Percentiles rank a stretch among this genome's conserved stretches.
These are phyloP conservation scores for Camponotus fellah DNA, from an alignment of 2,888 invertebrate genomes.

Conservation along the genomic window DNA sequence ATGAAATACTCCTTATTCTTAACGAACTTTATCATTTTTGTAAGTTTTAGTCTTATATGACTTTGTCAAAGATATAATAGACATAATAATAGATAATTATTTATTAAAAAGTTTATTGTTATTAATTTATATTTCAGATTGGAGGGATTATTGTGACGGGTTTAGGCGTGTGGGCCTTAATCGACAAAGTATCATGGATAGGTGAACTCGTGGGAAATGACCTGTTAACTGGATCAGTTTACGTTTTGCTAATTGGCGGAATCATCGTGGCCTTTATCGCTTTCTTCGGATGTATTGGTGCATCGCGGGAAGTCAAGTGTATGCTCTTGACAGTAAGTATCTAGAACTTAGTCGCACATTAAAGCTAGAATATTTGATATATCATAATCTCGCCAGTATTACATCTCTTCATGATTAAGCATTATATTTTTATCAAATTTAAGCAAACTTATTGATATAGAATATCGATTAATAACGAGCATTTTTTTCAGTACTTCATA, in stretches of 20 bases:
- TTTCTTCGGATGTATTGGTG: constrained; percentile 96
- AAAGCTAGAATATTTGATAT: background rate
- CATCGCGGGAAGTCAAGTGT: constrained; percentile 97
- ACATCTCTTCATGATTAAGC: background rate
- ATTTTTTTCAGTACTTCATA: constrained; percentile 93
- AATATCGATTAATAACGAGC: background rate
- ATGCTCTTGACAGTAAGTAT: constrained; percentile 94
- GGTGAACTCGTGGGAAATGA: constrained; percentile 95
- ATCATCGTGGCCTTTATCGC: constrained; percentile 93
- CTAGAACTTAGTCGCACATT: background rate
- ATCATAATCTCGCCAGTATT: background rate
- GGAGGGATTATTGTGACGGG: constrained; percentile 93
- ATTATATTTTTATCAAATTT: background rate
- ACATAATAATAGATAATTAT: background rate
- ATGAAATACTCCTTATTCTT: constrained; percentile 95
- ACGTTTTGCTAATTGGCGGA: constrained; percentile 94
- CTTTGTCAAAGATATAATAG: background rate
- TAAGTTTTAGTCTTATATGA: constrained; percentile 87
- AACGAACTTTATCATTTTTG: constrained; percentile 94
- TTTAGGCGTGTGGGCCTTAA: constrained; percentile 94
- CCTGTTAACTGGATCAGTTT: constrained; percentile 94
- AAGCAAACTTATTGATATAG: background rate
- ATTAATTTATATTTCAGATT: constrained; percentile 87
- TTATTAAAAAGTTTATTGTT: background rate
- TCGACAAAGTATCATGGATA: constrained; percentile 92